phyloP scores from a whole-genome alignment of 2,888 invertebrate genomes.

The Aphidoletes aphidimyza region DNA sequence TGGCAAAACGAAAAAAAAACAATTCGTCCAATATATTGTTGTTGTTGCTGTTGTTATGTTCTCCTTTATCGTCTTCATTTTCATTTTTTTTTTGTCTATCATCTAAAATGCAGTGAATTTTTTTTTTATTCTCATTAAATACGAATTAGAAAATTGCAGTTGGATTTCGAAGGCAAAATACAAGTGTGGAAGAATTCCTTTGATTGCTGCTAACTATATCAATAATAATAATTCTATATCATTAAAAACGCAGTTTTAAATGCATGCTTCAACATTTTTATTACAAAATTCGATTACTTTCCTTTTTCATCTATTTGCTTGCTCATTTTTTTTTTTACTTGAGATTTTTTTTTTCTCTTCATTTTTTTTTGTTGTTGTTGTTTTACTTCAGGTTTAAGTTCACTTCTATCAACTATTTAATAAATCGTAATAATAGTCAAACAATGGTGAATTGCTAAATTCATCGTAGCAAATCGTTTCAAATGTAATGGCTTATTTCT shows the following conservation, averaged over 20 bases:
- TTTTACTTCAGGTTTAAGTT: not conserved
- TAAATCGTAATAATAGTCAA: not conserved
- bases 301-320: not conserved
- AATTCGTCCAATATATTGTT: not conserved
- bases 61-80: too few species aligned
- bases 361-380: too few species aligned
- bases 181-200: slow-evolving; percentile 49
- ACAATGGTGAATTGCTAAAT: slow-evolving; percentile 26
- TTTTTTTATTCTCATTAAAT: slow-evolving; percentile 13
- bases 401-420: slow-evolving; percentile 41
- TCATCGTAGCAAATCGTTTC: slow-evolving; percentile 44
- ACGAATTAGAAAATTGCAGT: slow-evolving; percentile 44
- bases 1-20: too few species aligned
- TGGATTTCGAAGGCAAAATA: slow-evolving; percentile 49
- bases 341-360: too few species aligned
- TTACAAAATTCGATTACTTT: slow-evolving; percentile 40
- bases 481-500: not conserved
- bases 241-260: slow-evolving; percentile 21
- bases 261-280: slow-evolving; percentile 4
- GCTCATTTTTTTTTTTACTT: too few species aligned
- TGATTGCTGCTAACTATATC: slow-evolving; percentile 45
- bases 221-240: not conserved
- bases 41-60: not conserved
- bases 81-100: not conserved
- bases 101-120: slow-evolving; percentile 25